phyloP scores from a whole-genome alignment of 2,113 vertebrate species.

The Atherinomorus stipes region DNA sequence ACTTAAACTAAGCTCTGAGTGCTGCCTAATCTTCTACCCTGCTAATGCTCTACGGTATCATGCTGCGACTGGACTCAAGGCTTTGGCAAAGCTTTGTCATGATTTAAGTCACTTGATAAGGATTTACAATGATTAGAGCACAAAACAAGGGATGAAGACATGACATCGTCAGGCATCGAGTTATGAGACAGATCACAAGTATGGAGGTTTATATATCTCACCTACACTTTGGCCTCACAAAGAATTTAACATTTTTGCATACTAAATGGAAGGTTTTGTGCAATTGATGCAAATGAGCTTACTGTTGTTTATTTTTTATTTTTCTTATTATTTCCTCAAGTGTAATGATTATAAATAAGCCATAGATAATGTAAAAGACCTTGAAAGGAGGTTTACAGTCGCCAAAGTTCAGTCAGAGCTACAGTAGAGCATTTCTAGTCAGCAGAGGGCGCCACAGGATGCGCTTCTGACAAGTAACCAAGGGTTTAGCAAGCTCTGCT shows the following conservation, averaged over 20 bases:
- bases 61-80: not conserved
- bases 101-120: constrained; percentile 7
- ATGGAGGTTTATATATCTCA: not conserved
- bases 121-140: not conserved
- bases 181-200: not conserved
- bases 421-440: not conserved
- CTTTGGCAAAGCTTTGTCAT: constrained; percentile 8
- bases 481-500: not conserved
- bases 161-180: not conserved
- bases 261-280: not conserved
- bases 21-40: constrained; percentile 71
- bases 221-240: not conserved
- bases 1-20: constrained; percentile 62
- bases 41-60: constrained; percentile 49
- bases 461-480: not conserved
- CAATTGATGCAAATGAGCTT: too few species aligned
- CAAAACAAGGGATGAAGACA: not conserved
- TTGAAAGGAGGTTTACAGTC: too few species aligned
- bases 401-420: not conserved
- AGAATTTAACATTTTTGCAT: not conserved
- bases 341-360: too few species aligned
- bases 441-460: constrained; percentile 17
- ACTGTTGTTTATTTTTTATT: too few species aligned
- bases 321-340: too few species aligned
- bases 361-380: too few species aligned